These are phyloP conservation scores for Macrophya alboannulata DNA, from an alignment of 2,888 invertebrate species.

Conservation along the genomic window DNA sequence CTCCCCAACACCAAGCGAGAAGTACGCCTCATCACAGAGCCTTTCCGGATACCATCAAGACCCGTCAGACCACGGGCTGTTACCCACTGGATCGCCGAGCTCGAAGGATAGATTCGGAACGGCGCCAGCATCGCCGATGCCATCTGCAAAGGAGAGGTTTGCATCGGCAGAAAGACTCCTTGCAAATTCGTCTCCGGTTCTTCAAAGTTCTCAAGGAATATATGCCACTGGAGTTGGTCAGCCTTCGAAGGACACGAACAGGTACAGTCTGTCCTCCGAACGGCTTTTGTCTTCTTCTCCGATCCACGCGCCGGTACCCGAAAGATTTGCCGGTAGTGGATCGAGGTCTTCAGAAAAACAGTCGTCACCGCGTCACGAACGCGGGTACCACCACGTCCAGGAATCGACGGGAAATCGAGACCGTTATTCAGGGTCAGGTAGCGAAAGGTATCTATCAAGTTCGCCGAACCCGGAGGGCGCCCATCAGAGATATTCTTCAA, in stretches of 20 bases:
- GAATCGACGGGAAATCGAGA: constrained; percentile 62
- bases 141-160: constrained; percentile 70
- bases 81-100: constrained; percentile 73
- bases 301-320: constrained; percentile 75
- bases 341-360: constrained; percentile 42
- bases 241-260: constrained; percentile 32
- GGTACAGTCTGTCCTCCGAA: constrained; percentile 72
- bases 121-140: constrained; percentile 74
- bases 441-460: constrained; percentile 69
- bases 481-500: constrained; percentile 75
- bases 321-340: constrained; percentile 70
- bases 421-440: constrained; percentile 67
- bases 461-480: constrained; percentile 73
- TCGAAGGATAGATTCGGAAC: constrained; percentile 66
- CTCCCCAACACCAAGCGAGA: constrained; percentile 80
- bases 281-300: constrained; percentile 75
- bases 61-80: constrained; percentile 58
- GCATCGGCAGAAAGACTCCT: constrained; percentile 83
- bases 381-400: constrained; percentile 67
- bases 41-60: constrained; percentile 72
- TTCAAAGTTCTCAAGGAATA: constrained; percentile 64
- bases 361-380: constrained; percentile 48
- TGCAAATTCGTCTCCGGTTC: constrained; percentile 77
- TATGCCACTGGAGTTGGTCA: constrained; percentile 52
- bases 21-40: constrained; percentile 76